Evolutionary conservation across 1,140 invertebrate species (phyloP), one percentile per base, ranked within the genome.

Genomic region (Drosophila sp.): DNA sequence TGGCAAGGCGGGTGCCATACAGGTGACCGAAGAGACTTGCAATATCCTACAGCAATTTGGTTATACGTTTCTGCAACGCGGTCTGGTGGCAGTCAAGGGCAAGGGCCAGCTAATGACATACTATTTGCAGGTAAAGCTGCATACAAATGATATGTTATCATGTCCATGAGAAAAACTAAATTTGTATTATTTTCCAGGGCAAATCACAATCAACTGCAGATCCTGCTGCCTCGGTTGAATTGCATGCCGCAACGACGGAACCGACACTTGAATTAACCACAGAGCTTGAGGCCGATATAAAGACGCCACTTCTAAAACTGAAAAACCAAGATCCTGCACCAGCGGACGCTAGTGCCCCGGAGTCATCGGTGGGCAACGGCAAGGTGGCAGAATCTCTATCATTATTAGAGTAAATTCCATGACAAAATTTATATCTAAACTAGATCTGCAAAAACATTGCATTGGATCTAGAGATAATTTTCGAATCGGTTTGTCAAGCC

Each of bases 91-190:
- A 4, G 97, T 99, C 3, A 99, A 99, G 91, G 98, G 98, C 54
- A 99, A 99, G 92, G 98, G 98, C 3, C 97, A 98, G 92, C 93
- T 99, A 10, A 96, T 98, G 95, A 99, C 98, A 0, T 98, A 98
- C 92, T 99, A 98, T 92, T 93, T 99, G 35, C 93, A 96, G 67
- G 96, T 96, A n/a, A 95, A 58, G 1, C 1, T 41, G n/a, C n/a
- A n/a, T n/a, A n/a, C n/a, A n/a, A n/a, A n/a, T n/a, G n/a, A n/a
- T n/a, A n/a, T n/a, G n/a, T n/a, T n/a, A n/a, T n/a, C n/a, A n/a
- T n/a, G n/a, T n/a, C n/a, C n/a, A n/a, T n/a, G n/a, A n/a, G 30
- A 23, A 23, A 33, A 10, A 25, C 11, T 11, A 10, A 44, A 6
- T 23, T 55, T 2, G 7, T 25, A 33, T 17, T 25, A 41, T 1